A percentile compares a stretch with the other conserved stretches of the same genome.
phyloP scores from a whole-genome alignment of 2,113 vertebrate genomes.

The Larimichthys polyactis region DNA sequence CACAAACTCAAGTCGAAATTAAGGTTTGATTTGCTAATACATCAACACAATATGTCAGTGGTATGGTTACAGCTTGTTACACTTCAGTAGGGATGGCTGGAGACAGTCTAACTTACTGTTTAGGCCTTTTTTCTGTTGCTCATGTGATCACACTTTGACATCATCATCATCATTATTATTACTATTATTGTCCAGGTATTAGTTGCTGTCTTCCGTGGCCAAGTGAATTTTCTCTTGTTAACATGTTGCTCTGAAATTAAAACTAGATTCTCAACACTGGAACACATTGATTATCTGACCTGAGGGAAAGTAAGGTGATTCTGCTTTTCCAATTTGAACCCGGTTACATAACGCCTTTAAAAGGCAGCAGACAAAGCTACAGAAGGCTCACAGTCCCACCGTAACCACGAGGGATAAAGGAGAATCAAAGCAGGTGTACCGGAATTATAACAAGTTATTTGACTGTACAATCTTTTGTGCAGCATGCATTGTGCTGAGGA shows the following conservation, averaged over 20 bases:
- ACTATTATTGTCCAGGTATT: not conserved
- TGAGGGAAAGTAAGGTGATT: slow-evolving; percentile 4
- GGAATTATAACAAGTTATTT: slow-evolving; percentile 24
- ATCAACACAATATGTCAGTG: not conserved
- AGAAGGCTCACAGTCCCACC: not conserved
- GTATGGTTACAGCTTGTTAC: not conserved
- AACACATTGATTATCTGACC: slow-evolving; percentile 10
- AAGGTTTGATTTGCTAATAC: not conserved
- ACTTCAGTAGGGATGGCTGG: too few species aligned
- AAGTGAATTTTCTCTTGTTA: slow-evolving; percentile 5
- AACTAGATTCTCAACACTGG: not conserved
- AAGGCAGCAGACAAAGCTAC: slow-evolving; percentile 7
- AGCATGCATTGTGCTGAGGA: not conserved
- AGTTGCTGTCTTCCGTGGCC: not conserved
- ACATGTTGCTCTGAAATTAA: not conserved
- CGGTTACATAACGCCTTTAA: slow-evolving; percentile 16
- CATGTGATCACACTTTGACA: not conserved
- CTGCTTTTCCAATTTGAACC: slow-evolving; percentile 6
- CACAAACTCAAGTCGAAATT: not conserved
- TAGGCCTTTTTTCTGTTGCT: not conserved
- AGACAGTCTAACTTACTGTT: not conserved
- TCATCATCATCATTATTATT: not conserved
- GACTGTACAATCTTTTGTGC: slow-evolving; percentile 14
- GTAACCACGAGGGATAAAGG: not conserved
- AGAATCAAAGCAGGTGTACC: slow-evolving; percentile 17